Percentiles rank a stretch among this genome's conserved stretches.
Evolutionary conservation across 2,113 vertebrate species (phyloP).

Genomic region (Hyaena hyaena): DNA sequence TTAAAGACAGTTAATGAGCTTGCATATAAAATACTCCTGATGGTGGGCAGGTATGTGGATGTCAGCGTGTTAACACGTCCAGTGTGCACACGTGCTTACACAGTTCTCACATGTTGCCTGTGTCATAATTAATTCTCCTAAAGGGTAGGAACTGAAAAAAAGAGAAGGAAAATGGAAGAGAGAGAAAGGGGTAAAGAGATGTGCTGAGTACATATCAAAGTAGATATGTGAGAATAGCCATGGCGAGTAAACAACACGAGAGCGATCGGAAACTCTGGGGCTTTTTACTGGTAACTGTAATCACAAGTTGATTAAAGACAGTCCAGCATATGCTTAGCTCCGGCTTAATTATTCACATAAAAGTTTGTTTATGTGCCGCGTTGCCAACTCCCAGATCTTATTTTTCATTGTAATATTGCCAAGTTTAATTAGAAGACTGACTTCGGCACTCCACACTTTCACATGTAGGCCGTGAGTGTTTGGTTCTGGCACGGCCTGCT

Average conservation of each 20-base stretch:
- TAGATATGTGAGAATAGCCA: conserved; percentile 49
- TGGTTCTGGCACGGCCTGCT: conserved; percentile 4
- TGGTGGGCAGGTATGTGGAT: background rate
- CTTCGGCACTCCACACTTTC: conserved; percentile 38
- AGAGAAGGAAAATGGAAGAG: background rate
- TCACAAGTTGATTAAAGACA: conserved; percentile 76
- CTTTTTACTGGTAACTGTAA: conserved; percentile 75
- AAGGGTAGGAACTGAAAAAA: background rate
- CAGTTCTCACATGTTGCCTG: background rate
- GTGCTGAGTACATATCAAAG: conserved; percentile 27
- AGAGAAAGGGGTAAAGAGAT: background rate
- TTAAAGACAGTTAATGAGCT: background rate
- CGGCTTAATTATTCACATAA: conserved; percentile 83
- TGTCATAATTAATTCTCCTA: background rate
- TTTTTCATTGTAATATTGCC: conserved; percentile 78
- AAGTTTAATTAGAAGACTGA: conserved; percentile 79
- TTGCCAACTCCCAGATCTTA: conserved; percentile 76
- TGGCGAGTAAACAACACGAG: background rate
- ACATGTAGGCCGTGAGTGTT: conserved; percentile 42
- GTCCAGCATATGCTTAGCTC: conserved; percentile 73
- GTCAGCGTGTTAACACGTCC: background rate
- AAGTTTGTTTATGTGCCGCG: conserved; percentile 72
- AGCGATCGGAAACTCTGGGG: conserved; percentile 49
- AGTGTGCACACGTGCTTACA: background rate
- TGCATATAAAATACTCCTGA: background rate